These are phyloP conservation scores for Plodia interpunctella DNA, from an alignment of 1,140 invertebrate species.

Conservation along the genomic window DNA sequence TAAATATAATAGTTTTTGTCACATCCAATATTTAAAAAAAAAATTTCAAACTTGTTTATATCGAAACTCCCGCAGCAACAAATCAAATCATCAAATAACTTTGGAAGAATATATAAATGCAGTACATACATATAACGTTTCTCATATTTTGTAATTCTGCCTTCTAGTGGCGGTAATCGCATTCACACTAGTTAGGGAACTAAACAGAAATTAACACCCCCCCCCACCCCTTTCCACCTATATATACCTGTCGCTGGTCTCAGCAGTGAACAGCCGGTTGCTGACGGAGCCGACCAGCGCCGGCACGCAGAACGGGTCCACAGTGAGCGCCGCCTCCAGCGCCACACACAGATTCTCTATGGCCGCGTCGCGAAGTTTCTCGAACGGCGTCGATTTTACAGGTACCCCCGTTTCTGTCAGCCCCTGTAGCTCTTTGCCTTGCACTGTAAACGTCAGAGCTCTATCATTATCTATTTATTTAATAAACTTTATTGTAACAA, in stretches of 20 bases:
- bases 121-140: too few species aligned
- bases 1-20: slow-evolving; percentile 18
- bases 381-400: slow-evolving; percentile 79
- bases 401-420: slow-evolving; percentile 52
- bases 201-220: background rate
- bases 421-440: slow-evolving; percentile 76
- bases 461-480: too few species aligned
- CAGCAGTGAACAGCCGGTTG: slow-evolving; percentile 94
- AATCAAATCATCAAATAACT: too few species aligned
- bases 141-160: too few species aligned
- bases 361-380: slow-evolving; percentile 93
- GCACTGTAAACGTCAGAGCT: slow-evolving; percentile 59
- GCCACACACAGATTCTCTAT: slow-evolving; percentile 98
- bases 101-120: too few species aligned
- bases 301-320: slow-evolving; percentile 94
- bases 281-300: slow-evolving; percentile 96
- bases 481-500: too few species aligned
- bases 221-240: background rate
- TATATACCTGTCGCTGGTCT: slow-evolving; percentile 85
- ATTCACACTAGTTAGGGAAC: too few species aligned
- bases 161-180: too few species aligned
- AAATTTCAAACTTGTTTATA: too few species aligned
- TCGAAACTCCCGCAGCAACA: too few species aligned
- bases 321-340: slow-evolving; percentile 89
- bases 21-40: too few species aligned